Evolutionary conservation across 1,140 invertebrate genomes (phyloP).

Genomic region (Argopecten irradians): DNA sequence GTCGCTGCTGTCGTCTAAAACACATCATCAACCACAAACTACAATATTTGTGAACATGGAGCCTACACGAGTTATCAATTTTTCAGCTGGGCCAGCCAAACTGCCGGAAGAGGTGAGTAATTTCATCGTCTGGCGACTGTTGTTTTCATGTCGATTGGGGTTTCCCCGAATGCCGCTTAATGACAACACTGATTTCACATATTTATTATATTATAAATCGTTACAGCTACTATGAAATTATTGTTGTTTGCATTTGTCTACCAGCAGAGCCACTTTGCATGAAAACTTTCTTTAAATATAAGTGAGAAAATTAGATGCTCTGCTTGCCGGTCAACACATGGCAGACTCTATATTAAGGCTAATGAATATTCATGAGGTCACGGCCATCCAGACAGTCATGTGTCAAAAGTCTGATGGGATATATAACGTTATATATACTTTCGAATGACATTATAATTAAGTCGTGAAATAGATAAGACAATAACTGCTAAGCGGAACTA

Average conservation of each 20-base stretch:
- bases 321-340: background rate
- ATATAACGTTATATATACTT: too few species aligned
- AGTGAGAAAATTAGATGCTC: background rate
- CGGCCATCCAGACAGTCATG: background rate
- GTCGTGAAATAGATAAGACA: too few species aligned
- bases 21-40: background rate
- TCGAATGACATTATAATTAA: too few species aligned
- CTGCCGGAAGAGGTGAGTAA: conserved; percentile 38
- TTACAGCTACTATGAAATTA: background rate
- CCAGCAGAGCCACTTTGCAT: background rate
- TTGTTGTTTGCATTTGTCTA: background rate
- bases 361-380: background rate
- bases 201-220: background rate
- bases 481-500: too few species aligned
- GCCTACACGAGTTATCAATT: conserved; percentile 42
- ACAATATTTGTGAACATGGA: background rate
- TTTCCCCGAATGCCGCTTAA: background rate
- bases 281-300: background rate
- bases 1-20: background rate
- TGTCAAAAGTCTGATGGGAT: background rate
- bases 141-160: background rate
- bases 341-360: conserved; percentile 12
- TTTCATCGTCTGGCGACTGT: background rate
- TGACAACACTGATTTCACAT: background rate
- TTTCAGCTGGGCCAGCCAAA: conserved; percentile 51